phyloP scores from a whole-genome alignment of 2,113 vertebrate genomes.

The Raphicerus campestris region DNA sequence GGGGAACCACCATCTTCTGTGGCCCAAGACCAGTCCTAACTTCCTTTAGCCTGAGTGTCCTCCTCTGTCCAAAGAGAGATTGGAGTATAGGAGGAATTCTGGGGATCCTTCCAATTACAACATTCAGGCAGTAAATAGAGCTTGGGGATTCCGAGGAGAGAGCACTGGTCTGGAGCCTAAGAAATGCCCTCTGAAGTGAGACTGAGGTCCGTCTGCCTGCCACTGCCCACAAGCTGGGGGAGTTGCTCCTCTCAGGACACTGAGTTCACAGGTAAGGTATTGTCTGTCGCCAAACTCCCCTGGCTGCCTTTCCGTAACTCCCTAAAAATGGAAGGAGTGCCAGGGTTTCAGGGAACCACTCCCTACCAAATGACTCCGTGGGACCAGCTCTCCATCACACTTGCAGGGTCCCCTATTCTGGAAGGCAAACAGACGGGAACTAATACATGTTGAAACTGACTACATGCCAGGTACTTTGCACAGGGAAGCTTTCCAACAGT shows the following conservation, averaged over 20 bases:
- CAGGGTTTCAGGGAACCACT: not conserved
- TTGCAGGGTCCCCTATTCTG: not conserved
- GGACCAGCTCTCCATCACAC: not conserved
- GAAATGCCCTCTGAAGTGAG: not conserved
- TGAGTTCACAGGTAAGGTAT: not conserved
- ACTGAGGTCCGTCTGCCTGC: not conserved
- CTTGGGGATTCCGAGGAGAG: not conserved
- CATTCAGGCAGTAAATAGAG: not conserved
- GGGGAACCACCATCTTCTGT: not conserved
- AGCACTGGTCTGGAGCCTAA: not conserved
- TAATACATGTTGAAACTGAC: not conserved
- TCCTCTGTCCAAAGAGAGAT: not conserved
- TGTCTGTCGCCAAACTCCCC: not conserved
- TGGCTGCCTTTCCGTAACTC: not conserved
- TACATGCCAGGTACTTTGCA: not conserved
- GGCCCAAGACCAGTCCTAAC: not conserved
- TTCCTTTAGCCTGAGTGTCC: not conserved
- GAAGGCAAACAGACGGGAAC: not conserved
- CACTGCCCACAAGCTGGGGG: rapidly evolving
- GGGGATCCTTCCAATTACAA: not conserved
- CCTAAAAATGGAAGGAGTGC: not conserved
- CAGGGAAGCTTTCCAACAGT: not conserved
- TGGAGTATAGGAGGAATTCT: not conserved
- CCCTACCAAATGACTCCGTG: not conserved
- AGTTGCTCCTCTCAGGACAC: not conserved